Evolutionary conservation across 2,888 invertebrate genomes (phyloP), one percentile per base, ranked within the genome.

Genomic region (Camponotus fellah): DNA sequence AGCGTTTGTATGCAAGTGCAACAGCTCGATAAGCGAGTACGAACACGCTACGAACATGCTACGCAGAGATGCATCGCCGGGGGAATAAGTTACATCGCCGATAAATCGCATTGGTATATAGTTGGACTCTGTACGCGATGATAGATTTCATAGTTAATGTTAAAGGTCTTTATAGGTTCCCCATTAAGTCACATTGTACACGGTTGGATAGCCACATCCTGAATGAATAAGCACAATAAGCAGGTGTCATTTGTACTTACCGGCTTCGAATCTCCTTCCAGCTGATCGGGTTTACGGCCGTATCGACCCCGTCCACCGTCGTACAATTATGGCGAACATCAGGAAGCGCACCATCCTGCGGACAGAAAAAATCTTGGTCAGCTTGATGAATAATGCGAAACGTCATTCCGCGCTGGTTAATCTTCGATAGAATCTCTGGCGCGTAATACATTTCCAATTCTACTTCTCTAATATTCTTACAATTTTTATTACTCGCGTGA

Each of bases 261-360:
- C 94, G 92, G 92, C 92, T 93, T 93, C 91, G 92, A 92, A 92
- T 92, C 90, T 93, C 92, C 92, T 93, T 92, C 92, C 92, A 92
- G 92, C 89, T 91, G 93, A 94, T 93, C 91, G 92, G 90, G 91
- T 92, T 94, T 94, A 94, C 92, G 93, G 94, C 91, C 92, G 93
- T 91, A 89, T 91, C 92, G 93, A 92, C 93, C 93, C 94, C 93
- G 93, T 93, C 93, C 92, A 93, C 92, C 92, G 91, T 88, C 91
- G 91, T 90, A 91, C 90, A 91, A 93, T 93, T 92, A 91, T 91
- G 90, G 88, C 92, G 91, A 91, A 91, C 94, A 94, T 94, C 92
- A 92, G 93, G 92, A 92, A 91, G 89, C 87, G 89, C 89, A 87
- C 90, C 87, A 89, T 91, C 93, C 94, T 94, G 92, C 43, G 87